Conservation (phyloP, 92 coral and sea anemone species). For the Scolanthus callimorphus region DNA sequence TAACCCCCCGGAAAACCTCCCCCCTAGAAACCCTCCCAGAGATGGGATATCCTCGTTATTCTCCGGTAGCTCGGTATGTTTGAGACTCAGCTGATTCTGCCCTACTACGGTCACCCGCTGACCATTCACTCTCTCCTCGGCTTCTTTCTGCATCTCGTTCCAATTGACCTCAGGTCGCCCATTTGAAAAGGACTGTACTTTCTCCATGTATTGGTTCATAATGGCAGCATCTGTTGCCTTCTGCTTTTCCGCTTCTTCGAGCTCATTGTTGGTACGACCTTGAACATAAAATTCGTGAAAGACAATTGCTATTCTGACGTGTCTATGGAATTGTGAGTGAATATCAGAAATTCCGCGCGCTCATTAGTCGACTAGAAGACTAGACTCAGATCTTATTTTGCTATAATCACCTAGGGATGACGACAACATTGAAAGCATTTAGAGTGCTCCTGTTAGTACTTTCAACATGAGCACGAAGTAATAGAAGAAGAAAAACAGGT, state of each 20-base stretch:
- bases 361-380: no score
- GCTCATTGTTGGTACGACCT: constrained; percentile 75
- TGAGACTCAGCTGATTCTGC: constrained; percentile 79
- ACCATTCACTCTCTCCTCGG: constrained; percentile 66
- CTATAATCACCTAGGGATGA: no score
- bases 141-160: constrained; percentile 42
- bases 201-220: constrained; percentile 51
- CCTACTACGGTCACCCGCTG: constrained; percentile 79
- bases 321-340: no score
- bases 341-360: no score
- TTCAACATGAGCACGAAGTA: no score
- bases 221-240: constrained; percentile 50
- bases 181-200: constrained; percentile 47
- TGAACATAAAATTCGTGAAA: not conserved
- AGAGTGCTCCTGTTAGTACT: no score
- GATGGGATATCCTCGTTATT: constrained; percentile 72
- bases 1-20: no score
- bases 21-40: constrained; percentile 27
- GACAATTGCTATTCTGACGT: no score
- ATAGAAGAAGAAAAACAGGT: no score
- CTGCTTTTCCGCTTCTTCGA: constrained; percentile 61
- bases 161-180: constrained; percentile 20
- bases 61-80: constrained; percentile 66
- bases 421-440: no score
- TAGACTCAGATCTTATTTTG: no score